Evolutionary conservation across 1,140 invertebrate genomes (phyloP), one percentile per base, ranked within the genome.

Genomic region (Anastrepha ludens): DNA sequence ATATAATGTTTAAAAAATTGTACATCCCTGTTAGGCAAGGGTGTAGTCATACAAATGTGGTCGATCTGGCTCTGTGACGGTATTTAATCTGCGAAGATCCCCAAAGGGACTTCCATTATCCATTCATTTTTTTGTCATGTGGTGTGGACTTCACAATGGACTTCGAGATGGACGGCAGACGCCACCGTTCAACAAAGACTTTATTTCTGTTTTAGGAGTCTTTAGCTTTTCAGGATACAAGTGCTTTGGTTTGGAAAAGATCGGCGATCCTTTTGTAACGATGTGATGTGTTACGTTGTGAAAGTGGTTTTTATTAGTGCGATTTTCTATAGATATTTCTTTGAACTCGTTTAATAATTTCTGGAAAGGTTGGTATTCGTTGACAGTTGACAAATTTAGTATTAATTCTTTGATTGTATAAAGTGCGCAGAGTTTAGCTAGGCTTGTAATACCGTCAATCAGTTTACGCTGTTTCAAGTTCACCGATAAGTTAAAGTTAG

Each of bases 31-130:
- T 58, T 58, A 39, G 29, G n/a, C 59, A 58, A 58, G 47, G 3
- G 20, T 20, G 55, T 58, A 20, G 6, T 60, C 58, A 29, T 86
- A 4, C n/a, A 86, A 11, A 9, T 13, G 85, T 13, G 55, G 85
- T 58, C 17, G 50, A 59, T 86, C 85, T n/a, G 85, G 58, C 6
- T 59, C 47, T n/a, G 64, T 74, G 20, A 58, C 29, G 39, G n/a
- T 29, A 88, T 95, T 95, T 0, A 94, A 87, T 15, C 74, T 44
- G n/a, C 93, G 88, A 87, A 94, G 95, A 89, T 95, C 94, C 0
- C 94, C 93, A 87, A 91, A 93, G 0, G 91, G 89, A 6, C 94
- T 88, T 89, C 90, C 93, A 44, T 60, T 20, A 1, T 89, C 87
- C 1, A 90, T 92, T 87, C 91, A 89, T 62, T 91, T 89, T 87